Evolutionary conservation across 2,888 invertebrate genomes (phyloP).

Genomic region (Drosophila kambysellisi): DNA sequence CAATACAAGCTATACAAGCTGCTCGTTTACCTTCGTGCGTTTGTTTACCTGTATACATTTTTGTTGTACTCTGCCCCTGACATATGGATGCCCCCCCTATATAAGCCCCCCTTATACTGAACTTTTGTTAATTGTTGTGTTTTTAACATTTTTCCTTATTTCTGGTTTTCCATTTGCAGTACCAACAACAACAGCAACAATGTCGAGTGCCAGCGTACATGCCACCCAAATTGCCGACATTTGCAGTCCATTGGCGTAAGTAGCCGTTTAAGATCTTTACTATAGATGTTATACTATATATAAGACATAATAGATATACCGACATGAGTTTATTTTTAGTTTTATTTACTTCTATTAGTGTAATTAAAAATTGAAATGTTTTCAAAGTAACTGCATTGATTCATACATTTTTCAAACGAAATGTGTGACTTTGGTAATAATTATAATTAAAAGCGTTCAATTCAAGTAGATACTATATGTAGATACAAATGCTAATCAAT

Average conservation of each 20-base stretch:
- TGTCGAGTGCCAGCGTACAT: constrained; percentile 87
- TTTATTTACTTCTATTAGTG: not conserved
- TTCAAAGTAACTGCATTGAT: not conserved
- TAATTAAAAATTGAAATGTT: not conserved
- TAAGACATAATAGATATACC: not conserved
- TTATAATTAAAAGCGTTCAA: not conserved
- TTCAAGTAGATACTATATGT: not conserved
- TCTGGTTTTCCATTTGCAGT: constrained; percentile 71
- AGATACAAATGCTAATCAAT: not conserved
- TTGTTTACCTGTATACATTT: constrained; percentile 42
- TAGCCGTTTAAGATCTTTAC: constrained; percentile 40
- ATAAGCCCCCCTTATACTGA: not conserved
- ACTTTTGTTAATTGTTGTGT: constrained; percentile 34
- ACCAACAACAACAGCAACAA: constrained; percentile 85
- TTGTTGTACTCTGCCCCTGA: constrained; percentile 51
- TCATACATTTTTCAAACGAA: not conserved
- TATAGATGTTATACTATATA: not conserved
- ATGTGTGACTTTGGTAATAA: not conserved
- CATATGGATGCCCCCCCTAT: constrained; percentile 22
- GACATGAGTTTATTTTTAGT: not conserved
- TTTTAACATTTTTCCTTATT: constrained; percentile 51
- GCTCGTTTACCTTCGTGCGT: constrained; percentile 73
- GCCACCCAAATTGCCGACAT: constrained; percentile 86
- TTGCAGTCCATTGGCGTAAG: constrained; percentile 85
- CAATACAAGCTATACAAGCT: constrained; percentile 63